Base-by-base conservation (phyloP, 1,140 invertebrate species). In the Calliphora vicina region DNA sequence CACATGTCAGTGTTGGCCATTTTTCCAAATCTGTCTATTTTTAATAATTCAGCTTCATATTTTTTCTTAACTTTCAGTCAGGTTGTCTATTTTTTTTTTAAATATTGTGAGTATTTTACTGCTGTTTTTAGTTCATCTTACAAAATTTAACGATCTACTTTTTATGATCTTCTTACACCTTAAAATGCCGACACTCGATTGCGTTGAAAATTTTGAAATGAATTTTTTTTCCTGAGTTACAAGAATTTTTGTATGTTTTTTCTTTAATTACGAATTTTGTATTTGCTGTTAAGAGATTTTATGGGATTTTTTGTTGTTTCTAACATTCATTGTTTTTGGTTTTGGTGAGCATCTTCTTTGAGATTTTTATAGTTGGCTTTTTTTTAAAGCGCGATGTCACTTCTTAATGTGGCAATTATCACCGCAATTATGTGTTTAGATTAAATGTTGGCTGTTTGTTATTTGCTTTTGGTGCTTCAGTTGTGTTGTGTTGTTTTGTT, bases 361-460 rank as follows among this genome's bases (percentile, higher is more conserved):
- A 25, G 10, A 10, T 67, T 67, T 67, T 23, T 23, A 10, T 67
- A 25, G 20, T 67, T 67, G 20, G 9, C n/a, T 67, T 15, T 2
- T 57, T 57, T 57, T 57, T 57, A 57, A 17, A 57, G n/a, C 15
- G n/a, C 61, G n/a, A 67, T 67, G 61, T 67, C 61, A 67, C 61
- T 29, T n/a, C 72, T 74, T 82, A 82, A 82, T 82, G 80, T 42
- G 71, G 82, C 71, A 82, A 82, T 82, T 82, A 82, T 82, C 82
- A 50, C 29, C 71, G 72, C 71, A 74, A 82, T 74, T 82, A 82
- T 45, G 80, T 81, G 80, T 74, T 82, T 82, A 67, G 42, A 82
- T 74, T 74, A 82, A 82, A 76, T 82, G 82, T 45, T 27, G 26
- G 9, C 10, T 50, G n/a, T n/a, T n/a, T n/a, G n/a, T n/a, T n/a